These are phyloP conservation scores for Phyllotreta cruciferae DNA, from an alignment of 2,888 invertebrate species.

Conservation along the genomic window DNA sequence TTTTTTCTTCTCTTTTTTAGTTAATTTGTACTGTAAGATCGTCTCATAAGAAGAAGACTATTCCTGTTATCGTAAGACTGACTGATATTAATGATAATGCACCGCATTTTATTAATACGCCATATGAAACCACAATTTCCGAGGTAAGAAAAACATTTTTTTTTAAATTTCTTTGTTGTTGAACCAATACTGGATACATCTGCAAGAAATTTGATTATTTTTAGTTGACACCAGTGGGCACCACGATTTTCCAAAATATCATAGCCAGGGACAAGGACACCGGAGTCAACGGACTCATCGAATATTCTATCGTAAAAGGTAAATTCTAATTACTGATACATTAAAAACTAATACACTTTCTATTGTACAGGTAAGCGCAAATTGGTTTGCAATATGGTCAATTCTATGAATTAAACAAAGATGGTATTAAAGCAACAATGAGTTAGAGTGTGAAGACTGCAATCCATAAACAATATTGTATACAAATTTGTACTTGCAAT, in stretches of 20 bases:
- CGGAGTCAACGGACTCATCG: slow-evolving; percentile 86
- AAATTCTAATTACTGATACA: slow-evolving; percentile 46
- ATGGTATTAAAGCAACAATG: too few species aligned
- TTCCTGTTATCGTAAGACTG: slow-evolving; percentile 88
- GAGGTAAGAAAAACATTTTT: slow-evolving; percentile 70
- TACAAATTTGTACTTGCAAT: too few species aligned
- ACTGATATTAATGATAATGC: slow-evolving; percentile 92
- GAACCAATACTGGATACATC: too few species aligned
- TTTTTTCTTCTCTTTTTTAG: slow-evolving; percentile 62
- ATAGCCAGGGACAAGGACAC: slow-evolving; percentile 83
- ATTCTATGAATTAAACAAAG: too few species aligned
- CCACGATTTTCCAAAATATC: slow-evolving; percentile 83
- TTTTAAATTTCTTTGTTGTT: too few species aligned
- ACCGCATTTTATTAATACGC: slow-evolving; percentile 82
- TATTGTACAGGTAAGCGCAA: too few species aligned
- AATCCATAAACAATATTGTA: too few species aligned
- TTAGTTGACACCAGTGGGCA: slow-evolving; percentile 86
- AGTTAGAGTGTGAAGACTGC: too few species aligned
- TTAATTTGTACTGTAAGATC: slow-evolving; percentile 82
- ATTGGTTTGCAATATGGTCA: too few species aligned
- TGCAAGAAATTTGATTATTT: slow-evolving; percentile 49
- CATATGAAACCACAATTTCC: slow-evolving; percentile 83
- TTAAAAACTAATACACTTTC: too few species aligned
- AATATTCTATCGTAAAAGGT: slow-evolving; percentile 83
- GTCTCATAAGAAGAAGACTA: slow-evolving; percentile 80